Base-by-base conservation (phyloP, 2,113 vertebrate genomes). In the Prionailurus bengalensis region DNA sequence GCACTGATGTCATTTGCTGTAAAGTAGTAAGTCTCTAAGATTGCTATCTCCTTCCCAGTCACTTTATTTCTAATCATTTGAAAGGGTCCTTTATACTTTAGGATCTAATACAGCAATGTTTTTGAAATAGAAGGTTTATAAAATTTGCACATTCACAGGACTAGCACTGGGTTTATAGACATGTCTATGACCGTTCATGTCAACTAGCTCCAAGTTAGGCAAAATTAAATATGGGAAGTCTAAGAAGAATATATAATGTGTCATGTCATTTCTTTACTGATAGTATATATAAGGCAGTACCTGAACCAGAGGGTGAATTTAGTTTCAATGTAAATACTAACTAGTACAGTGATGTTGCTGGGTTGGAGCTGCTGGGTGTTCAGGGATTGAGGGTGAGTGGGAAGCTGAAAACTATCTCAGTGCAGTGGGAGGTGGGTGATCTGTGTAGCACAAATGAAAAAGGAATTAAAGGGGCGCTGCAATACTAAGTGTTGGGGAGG, bases 41-140 rank as follows among this genome's bases (percentile, higher is more conserved):
- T 95, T 78, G 68, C 78, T 65, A n/a, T 83, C 33, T 95, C 80
- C 33, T 66, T 87, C 53, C 51, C 25, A 89, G 55, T 89, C 25
- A 42, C 4, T 79, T 87, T 85, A 84, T 65, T 96, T 96, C 65
- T 66, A 90, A 68, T 96, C 16, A 89, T 89, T 97, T 96, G 25
- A 91, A 90, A 89, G 14, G 0, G 8, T 33, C 78, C 55, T 88
- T 90, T 85, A 93, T 78, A 91, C 36, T 78, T 91, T 66, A 71
- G 79, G 58, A 48, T 85, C 23, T 55, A 86, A 93, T 63, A 73
- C 12, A 70, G 36, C 63, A 71, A 89, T 27, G 74, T 42, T 95
- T 97, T 87, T 33, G 29, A 91, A 95, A 53, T 61, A 65, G 31
- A 93, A 95, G 53, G 19, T 66, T 89, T 78, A 36, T 92, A 90